A percentile compares a stretch with the other conserved stretches of the same genome.
These are phyloP conservation scores for Thera obeliscata DNA, from an alignment of 2,888 invertebrate genomes.

Conservation along the genomic window DNA sequence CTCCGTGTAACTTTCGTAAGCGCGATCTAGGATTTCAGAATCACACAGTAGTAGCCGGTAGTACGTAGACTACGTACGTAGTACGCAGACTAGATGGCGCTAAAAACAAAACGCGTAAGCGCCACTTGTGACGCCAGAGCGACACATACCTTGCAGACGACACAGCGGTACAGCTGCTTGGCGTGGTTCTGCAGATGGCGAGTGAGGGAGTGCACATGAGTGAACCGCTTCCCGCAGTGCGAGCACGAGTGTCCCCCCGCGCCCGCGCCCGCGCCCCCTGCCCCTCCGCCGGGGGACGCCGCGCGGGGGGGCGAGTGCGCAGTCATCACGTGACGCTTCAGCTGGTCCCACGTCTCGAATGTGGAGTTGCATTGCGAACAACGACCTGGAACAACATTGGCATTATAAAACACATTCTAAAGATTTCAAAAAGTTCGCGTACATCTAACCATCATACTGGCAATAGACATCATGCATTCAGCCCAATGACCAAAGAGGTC, in stretches of 20 bases:
- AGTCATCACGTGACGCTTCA: constrained; percentile 66
- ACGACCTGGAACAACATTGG: constrained; percentile 52
- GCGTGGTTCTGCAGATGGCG: constrained; percentile 79
- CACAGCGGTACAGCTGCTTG: constrained; percentile 77
- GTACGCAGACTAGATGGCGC: too few relatives aligned
- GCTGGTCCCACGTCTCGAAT: constrained; percentile 74
- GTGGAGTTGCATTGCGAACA: constrained; percentile 66
- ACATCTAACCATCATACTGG: too few relatives aligned
- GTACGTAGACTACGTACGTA: too few relatives aligned
- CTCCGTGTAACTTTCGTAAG: too few relatives aligned
- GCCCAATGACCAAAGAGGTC: too few relatives aligned
- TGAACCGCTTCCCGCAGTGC: constrained; percentile 77
- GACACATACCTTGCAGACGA: constrained; percentile 72
- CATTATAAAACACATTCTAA: too few relatives aligned
- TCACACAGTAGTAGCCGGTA: too few relatives aligned
- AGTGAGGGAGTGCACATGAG: constrained; percentile 74
- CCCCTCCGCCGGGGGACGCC: constrained; percentile 32
- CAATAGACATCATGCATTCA: too few relatives aligned
- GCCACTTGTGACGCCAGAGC: too few relatives aligned
- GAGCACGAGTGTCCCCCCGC: constrained; percentile 62
- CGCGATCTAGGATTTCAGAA: too few relatives aligned
- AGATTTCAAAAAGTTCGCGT: too few relatives aligned
- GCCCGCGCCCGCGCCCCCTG: constrained; percentile 8
- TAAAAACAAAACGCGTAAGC: too few relatives aligned
- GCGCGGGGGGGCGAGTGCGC: constrained; percentile 52